These are phyloP conservation scores for Pteropus rufus DNA, from an alignment of 2,797 vertebrate genomes.

Conservation along the genomic window DNA sequence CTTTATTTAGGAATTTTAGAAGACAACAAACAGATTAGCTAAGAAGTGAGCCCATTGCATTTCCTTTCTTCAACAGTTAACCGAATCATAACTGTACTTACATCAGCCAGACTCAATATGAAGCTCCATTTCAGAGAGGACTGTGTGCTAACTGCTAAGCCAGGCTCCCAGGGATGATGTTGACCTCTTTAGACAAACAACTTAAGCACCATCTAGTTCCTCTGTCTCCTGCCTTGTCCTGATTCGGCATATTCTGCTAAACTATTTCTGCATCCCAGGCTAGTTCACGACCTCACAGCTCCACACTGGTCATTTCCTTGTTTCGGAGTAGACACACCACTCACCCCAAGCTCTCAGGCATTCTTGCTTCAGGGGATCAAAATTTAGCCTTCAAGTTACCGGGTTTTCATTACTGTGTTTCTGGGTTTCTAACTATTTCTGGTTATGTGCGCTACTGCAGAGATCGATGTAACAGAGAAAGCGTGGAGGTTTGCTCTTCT, in stretches of 20 bases:
- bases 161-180: neutral
- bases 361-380: neutral
- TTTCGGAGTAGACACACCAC: neutral
- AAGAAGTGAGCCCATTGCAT: neutral
- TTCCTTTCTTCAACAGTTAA: neutral
- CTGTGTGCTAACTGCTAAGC: neutral
- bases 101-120: neutral
- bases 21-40: neutral
- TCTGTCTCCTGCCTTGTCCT: neutral
- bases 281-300: neutral
- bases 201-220: neutral
- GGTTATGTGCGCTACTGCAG: neutral
- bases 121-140: neutral
- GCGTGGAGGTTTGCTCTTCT: neutral
- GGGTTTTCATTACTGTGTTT: neutral
- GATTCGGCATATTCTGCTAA: neutral
- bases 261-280: neutral
- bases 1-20: constrained; percentile 13
- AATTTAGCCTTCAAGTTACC: neutral
- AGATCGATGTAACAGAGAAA: neutral
- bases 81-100: neutral
- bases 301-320: neutral
- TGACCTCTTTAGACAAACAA: constrained; percentile 33
- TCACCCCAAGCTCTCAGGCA: neutral
- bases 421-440: neutral